Percentiles rank a stretch among this genome's conserved stretches.
Evolutionary conservation across 30 jellyfish, hydroid and myxozoan genomes (phyloP).

Genomic region (Aurelia coerulea): DNA sequence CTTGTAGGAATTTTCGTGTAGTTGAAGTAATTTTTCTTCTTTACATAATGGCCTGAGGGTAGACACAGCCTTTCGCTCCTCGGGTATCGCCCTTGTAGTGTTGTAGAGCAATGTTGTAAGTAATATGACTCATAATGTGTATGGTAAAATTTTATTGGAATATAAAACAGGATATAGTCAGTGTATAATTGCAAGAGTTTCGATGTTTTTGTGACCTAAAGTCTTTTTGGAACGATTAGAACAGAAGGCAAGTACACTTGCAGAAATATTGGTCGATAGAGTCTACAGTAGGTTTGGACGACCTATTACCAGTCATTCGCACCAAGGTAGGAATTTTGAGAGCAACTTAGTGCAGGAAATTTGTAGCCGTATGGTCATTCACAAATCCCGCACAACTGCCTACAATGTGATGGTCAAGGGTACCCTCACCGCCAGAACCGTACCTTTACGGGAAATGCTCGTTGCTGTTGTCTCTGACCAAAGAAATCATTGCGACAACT

Average conservation of each 20-base stretch:
- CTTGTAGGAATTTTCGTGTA: too few species aligned
- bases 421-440: constrained; percentile 37
- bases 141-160: too few species aligned
- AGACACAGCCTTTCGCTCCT: too few species aligned
- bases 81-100: too few species aligned
- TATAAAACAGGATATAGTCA: too few species aligned
- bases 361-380: constrained; percentile 39
- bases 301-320: constrained; percentile 58
- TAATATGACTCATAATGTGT: too few species aligned
- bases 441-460: constrained; percentile 36
- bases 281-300: constrained; percentile 50
- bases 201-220: too few species aligned
- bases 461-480: constrained; percentile 34
- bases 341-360: constrained; percentile 49
- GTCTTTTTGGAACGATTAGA: neutral
- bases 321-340: constrained; percentile 64
- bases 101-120: too few species aligned
- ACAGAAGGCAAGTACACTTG: constrained; percentile 60
- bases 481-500: constrained; percentile 30
- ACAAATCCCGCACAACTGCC: constrained; percentile 65
- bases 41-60: too few species aligned
- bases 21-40: too few species aligned
- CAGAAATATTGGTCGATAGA: constrained; percentile 51
- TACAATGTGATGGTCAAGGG: constrained; percentile 41
- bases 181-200: too few species aligned